Conservation (phyloP, 2,113 vertebrate species). For the Formicarius rufipectus region DNA sequence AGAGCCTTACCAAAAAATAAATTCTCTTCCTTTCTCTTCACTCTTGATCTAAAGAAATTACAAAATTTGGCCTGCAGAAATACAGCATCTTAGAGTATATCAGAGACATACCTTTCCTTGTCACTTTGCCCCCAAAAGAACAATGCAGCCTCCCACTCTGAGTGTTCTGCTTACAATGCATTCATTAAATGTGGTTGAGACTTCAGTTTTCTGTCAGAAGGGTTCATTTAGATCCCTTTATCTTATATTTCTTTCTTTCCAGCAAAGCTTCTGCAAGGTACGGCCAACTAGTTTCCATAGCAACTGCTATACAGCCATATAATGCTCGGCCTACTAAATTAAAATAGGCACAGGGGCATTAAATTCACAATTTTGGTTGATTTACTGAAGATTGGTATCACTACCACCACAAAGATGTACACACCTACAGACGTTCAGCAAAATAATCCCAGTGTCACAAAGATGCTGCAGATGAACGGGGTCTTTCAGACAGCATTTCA, state of each 20-base stretch:
- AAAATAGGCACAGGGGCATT: slow-evolving; percentile 1
- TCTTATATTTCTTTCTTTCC: background rate
- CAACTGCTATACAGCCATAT: background rate
- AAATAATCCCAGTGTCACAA: background rate
- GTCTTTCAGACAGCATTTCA: background rate
- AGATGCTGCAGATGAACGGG: background rate
- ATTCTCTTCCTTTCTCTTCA: background rate
- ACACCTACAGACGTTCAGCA: background rate
- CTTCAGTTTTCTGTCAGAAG: background rate
- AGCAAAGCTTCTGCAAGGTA: background rate
- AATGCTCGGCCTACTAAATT: background rate
- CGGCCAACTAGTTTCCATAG: background rate
- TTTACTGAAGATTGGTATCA: background rate
- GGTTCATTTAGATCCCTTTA: background rate
- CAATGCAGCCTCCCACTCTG: background rate
- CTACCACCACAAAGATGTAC: background rate
- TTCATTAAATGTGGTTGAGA: background rate
- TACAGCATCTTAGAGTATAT: background rate
- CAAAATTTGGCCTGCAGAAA: background rate
- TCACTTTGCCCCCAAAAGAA: background rate
- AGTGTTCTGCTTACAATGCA: background rate
- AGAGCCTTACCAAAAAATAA: background rate
- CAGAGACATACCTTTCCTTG: background rate
- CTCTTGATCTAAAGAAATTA: background rate
- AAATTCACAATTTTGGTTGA: background rate